Conservation (phyloP, 2,113 vertebrate species). For the Brachypodius melanocephalos region DNA sequence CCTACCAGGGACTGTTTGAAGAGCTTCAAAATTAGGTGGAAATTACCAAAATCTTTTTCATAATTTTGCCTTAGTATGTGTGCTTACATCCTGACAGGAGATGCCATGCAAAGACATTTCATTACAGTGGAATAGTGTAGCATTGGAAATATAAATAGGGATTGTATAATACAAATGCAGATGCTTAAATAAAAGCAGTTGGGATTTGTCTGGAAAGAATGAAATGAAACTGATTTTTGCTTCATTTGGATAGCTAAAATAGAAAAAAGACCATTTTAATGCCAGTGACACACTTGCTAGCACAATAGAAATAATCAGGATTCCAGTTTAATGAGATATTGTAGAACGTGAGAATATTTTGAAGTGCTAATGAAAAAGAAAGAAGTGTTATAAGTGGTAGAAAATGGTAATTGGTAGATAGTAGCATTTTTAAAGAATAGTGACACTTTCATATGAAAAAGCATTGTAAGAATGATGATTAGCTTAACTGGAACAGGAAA, state of each 20-base stretch:
- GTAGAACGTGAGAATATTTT: background rate
- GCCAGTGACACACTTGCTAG: background rate
- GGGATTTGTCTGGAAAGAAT: background rate
- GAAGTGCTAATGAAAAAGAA: constrained; percentile 24
- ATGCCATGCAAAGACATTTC: background rate
- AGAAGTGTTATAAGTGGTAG: background rate
- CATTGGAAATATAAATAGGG: background rate
- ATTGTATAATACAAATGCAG: background rate
- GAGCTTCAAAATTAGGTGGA: background rate
- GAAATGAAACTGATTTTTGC: constrained; percentile 20
- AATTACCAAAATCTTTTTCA: background rate
- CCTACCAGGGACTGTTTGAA: background rate
- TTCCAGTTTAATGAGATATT: constrained; percentile 34
- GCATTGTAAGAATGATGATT: constrained; percentile 14
- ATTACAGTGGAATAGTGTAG: background rate
- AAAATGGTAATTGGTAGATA: constrained; percentile 23
- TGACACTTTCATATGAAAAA: constrained; percentile 12
- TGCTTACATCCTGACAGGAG: background rate
- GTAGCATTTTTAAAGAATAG: background rate
- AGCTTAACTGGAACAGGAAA: background rate
- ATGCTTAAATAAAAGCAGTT: background rate
- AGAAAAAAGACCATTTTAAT: background rate
- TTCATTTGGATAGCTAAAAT: constrained; percentile 19
- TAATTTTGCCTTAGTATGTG: background rate
- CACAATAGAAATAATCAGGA: constrained; percentile 46